These are phyloP conservation scores for Myxocyprinus asiaticus DNA, from an alignment of 2,113 vertebrate species.

Conservation along the genomic window DNA sequence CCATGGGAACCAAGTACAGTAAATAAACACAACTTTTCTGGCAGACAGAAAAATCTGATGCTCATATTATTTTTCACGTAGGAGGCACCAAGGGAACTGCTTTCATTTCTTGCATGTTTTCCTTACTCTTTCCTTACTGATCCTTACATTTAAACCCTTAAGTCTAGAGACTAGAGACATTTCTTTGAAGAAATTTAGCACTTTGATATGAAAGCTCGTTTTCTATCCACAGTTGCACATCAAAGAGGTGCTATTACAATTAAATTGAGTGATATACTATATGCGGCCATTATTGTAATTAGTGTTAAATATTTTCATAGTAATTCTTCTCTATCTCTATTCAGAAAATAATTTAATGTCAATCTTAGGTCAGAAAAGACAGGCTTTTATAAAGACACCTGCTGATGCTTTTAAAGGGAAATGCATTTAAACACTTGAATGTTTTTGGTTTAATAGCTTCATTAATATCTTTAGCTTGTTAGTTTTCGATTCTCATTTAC, in stretches of 20 bases:
- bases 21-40: conserved; percentile 12
- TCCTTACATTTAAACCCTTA: conserved; percentile 38
- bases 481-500: background rate
- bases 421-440: background rate
- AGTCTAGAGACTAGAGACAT: conserved; percentile 37
- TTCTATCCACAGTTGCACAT: conserved; percentile 59
- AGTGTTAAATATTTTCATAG: conserved; percentile 33
- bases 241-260: conserved; percentile 52
- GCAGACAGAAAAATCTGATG: background rate
- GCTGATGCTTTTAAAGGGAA: background rate
- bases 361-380: too few relatives aligned
- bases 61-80: conserved; percentile 35
- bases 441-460: background rate
- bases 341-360: background rate
- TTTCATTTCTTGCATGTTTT: conserved; percentile 42
- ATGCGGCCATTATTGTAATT: conserved; percentile 63
- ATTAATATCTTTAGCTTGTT: conserved; percentile 8
- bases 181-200: conserved; percentile 66
- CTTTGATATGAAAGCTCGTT: conserved; percentile 53
- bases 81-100: conserved; percentile 39
- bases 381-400: too few relatives aligned
- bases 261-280: conserved; percentile 42
- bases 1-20: conserved; percentile 14
- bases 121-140: conserved; percentile 35
- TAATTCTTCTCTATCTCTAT: background rate